Conservation (phyloP, 2,797 vertebrate species). For the Cetoscarus ocellatus region DNA sequence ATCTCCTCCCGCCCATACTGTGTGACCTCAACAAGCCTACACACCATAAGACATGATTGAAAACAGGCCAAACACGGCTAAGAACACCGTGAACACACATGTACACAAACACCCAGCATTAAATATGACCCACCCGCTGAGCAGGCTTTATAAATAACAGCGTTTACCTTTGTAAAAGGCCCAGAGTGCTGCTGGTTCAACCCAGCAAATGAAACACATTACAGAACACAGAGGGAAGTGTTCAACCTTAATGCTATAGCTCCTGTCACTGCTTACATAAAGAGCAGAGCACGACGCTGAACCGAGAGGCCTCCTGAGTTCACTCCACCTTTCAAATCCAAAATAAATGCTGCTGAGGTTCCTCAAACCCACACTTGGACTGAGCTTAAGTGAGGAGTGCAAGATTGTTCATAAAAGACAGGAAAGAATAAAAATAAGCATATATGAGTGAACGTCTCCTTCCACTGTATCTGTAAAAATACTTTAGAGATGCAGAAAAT, state of each 20-base stretch:
- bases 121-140: slow-evolving; percentile 39
- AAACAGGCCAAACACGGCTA: slow-evolving; percentile 26
- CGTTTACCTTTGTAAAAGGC: slow-evolving; percentile 50
- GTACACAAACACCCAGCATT: slow-evolving; percentile 43
- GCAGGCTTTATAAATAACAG: slow-evolving; percentile 62
- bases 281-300: slow-evolving; percentile 61
- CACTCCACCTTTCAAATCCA: slow-evolving; percentile 73
- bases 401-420: slow-evolving; percentile 47
- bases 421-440: slow-evolving; percentile 10
- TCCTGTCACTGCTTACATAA: slow-evolving; percentile 69
- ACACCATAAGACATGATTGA: slow-evolving; percentile 37
- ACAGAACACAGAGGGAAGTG: slow-evolving; percentile 34
- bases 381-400: slow-evolving; percentile 44
- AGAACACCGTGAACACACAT: slow-evolving; percentile 18
- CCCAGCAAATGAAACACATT: slow-evolving; percentile 50
- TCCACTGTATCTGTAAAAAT: slow-evolving; percentile 30
- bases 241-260: slow-evolving; percentile 49
- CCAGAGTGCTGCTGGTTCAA: slow-evolving; percentile 43
- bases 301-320: slow-evolving; percentile 62
- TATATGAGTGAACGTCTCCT: not conserved
- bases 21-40: slow-evolving; percentile 54
- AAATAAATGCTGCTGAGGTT: slow-evolving; percentile 78
- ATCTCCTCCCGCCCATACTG: slow-evolving; percentile 35
- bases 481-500: slow-evolving; percentile 1
- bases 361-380: slow-evolving; percentile 75